These are phyloP conservation scores for Philopotamus ludificatus DNA, from an alignment of 1,140 invertebrate species.

Conservation along the genomic window DNA sequence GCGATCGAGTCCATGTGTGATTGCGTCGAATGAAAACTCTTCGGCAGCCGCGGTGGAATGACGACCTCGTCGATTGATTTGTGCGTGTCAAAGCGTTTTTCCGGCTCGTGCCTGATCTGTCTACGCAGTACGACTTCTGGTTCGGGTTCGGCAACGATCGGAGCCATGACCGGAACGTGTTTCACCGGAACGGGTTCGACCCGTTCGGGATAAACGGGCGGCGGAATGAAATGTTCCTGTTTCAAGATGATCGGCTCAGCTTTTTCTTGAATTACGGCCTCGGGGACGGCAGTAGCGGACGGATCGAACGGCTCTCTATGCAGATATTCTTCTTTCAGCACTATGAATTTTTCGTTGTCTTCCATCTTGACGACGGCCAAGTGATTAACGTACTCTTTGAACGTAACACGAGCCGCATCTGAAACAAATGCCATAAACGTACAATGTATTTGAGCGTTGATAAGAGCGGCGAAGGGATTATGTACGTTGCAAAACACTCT, in stretches of 20 bases:
- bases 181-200: not conserved
- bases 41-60: no score
- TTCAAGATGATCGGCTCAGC: not conserved
- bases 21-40: not conserved
- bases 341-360: constrained; percentile 80
- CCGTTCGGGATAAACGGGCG: not conserved
- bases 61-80: not conserved
- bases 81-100: not conserved
- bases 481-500: no score
- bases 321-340: constrained; percentile 68
- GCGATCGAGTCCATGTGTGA: not conserved
- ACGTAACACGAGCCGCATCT: constrained; percentile 80
- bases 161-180: not conserved
- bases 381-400: constrained; percentile 89
- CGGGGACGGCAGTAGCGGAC: not conserved
- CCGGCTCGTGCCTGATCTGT: no score
- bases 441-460: no score
- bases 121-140: not conserved
- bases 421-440: no score
- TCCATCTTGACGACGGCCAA: constrained; percentile 81
- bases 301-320: not conserved
- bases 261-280: no score
- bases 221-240: not conserved
- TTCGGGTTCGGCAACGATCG: not conserved
- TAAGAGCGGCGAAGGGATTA: no score